Evolutionary conservation across 2,797 vertebrate species (phyloP), one percentile per base, ranked within the genome.

Genomic region (Cyclopterus lumpus): DNA sequence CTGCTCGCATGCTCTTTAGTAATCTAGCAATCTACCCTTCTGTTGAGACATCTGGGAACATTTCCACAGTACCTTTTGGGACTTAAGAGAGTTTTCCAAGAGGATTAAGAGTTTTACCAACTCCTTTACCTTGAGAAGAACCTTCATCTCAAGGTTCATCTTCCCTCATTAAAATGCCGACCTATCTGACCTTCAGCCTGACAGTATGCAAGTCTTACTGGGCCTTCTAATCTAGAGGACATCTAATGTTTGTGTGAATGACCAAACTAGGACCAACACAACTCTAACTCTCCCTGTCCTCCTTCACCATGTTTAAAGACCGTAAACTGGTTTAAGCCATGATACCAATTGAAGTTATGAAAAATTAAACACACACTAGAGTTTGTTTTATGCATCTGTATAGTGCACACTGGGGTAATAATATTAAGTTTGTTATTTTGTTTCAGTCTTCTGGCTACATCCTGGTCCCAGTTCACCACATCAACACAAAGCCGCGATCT

Each of bases 401-500:
- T 44, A 65, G 53, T 65, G 48, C 59, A 57, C 73, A 57, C 66
- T 34, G 44, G 55, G 38, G 30, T 65, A 80, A 60, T 73, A 63
- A 79, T 75, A 55, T 63, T 82, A 53, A 70, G 28, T 49, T 28
- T 62, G 60, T 62, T 28, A 44, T 60, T 38, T 60, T 32, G 40
- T 70, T 81, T 63, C 1, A 62, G 38, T 82, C 64, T 76, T 54
- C 55, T 18, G 3, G 66, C 65, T 67, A 26, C 1, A 0, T 48
- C 80, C 57, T 75, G 36, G 36, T 81, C 64, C 8, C 54, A 64
- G 46, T 73, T 66, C 63, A 32, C 32, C 61, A 66, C 64, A 76
- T 76, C 80, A 75, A 72, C 71, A 77, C 66, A 82, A 77, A 73
- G 70, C 61, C 54, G 54, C 28, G 1, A 44, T 79, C 79, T 79